A percentile compares a stretch with the other conserved stretches of the same genome.
phyloP scores from a whole-genome alignment of 2,113 vertebrate genomes.

The Phylloscopus trochiloides region DNA sequence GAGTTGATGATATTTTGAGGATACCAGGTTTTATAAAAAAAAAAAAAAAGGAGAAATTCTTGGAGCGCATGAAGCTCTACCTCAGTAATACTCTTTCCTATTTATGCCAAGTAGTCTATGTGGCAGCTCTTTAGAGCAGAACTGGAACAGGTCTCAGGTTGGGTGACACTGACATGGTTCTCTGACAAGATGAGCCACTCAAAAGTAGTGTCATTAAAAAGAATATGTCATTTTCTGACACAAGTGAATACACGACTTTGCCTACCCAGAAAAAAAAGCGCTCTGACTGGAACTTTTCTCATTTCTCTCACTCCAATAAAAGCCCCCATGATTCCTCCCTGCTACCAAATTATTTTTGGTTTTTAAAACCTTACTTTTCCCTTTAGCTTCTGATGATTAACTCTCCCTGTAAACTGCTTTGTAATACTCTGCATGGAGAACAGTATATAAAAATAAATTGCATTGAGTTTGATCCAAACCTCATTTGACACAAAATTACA shows the following conservation, averaged over 20 bases:
- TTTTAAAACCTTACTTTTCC: slow-evolving; percentile 11
- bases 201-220: not conserved
- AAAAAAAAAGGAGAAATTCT: not conserved
- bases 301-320: not conserved
- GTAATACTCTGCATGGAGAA: slow-evolving; percentile 33
- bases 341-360: not conserved
- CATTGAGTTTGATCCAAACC: slow-evolving; percentile 50
- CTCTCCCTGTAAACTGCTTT: slow-evolving; percentile 40
- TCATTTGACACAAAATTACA: slow-evolving; percentile 57
- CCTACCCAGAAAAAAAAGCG: not conserved
- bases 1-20: not conserved
- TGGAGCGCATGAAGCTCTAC: not conserved
- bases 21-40: not conserved
- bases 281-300: not conserved
- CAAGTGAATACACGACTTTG: not conserved
- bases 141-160: not conserved
- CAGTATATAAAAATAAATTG: slow-evolving; percentile 52
- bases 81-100: not conserved
- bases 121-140: not conserved
- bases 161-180: not conserved
- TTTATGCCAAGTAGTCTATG: not conserved
- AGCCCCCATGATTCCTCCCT: not conserved
- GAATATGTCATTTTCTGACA: not conserved
- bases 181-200: not conserved
- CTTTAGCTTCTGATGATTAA: slow-evolving; percentile 43